Conservation (phyloP, 2,113 vertebrate species). For the Narcine bancroftii region DNA sequence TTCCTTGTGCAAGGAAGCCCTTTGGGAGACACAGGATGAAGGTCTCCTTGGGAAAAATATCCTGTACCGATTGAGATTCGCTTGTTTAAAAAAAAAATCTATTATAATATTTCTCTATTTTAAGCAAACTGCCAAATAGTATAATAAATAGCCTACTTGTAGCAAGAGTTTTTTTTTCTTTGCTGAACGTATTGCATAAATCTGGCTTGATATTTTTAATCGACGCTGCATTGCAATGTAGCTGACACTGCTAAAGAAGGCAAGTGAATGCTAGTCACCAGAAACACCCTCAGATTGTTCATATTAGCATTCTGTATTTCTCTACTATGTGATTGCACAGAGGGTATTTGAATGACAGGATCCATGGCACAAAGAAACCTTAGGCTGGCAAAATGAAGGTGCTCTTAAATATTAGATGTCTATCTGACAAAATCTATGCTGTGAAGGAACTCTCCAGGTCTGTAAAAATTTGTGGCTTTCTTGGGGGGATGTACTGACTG, state of each 20-base stretch:
- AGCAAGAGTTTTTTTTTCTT: background rate
- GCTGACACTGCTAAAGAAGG: background rate
- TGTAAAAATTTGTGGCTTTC: background rate
- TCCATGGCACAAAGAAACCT: background rate
- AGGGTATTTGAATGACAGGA: background rate
- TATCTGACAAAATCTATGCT: conserved; percentile 1
- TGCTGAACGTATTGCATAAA: background rate
- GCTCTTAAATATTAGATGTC: background rate
- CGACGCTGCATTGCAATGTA: background rate
- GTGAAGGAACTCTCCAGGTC: background rate
- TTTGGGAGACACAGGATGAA: background rate
- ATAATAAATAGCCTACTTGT: background rate
- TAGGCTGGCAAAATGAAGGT: background rate
- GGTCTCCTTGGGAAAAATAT: background rate
- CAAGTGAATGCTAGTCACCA: background rate
- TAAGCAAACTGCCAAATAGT: background rate
- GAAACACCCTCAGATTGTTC: background rate
- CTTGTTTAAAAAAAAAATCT: background rate
- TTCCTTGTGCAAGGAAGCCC: background rate
- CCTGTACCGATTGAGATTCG: background rate
- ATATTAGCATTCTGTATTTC: background rate
- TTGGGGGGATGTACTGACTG: background rate
- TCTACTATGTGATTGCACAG: background rate
- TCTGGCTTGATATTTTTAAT: background rate
- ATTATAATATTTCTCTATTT: background rate